Base-by-base conservation (phyloP, 2,797 vertebrate species). In the Neosilurus hyrtlii region DNA sequence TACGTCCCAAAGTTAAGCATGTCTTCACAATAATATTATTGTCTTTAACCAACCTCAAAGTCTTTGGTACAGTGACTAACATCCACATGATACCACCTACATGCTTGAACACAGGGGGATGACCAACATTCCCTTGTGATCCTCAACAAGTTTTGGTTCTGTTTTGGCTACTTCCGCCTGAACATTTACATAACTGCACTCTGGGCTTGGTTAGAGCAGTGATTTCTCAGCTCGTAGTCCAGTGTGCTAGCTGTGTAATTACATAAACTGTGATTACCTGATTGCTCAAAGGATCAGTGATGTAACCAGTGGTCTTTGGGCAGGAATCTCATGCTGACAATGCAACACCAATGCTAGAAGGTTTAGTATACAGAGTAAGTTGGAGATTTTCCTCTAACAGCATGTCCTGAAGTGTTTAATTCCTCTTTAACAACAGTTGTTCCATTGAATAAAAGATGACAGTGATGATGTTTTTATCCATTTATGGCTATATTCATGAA, bases 1-100 rank as follows among this genome's bases (percentile, higher is more conserved):
- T 81, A 20, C 63, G 6, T 51, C 18, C 62, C 57, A 74, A 82
- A 68, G n/a, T 66, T 74, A 59, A 35, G 80, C 22, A 49, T 43
- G 26, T 62, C 7, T 78, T 49, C 18, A 54, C 43, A 83, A 68
- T 70, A 74, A 79, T 79, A 56, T 74, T 82, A 30, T 75, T 71
- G 74, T 67, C 65, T 71, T 57, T 78, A n/a, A 11, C 65, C 75
- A 30, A 75, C 57, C 56, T 59, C 66, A 49, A 77, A 49, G 49
- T 51, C 49, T 78, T 81, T 37, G 61, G 68, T 16, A 26, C 26
- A 37, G 52, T 86, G 83, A 88, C 81, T 85, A 81, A 87, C 73
- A 24, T 82, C 83, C 84, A 76, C 63, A 83, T 88, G 87, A 90
- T 85, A 70, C 74, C 80, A 82, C 70, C 84, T 82, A 75, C 84